Percentiles rank a stretch among this genome's conserved stretches.
Conservation (phyloP, 2,888 invertebrate genomes). For the Protophormia terraenovae region DNA sequence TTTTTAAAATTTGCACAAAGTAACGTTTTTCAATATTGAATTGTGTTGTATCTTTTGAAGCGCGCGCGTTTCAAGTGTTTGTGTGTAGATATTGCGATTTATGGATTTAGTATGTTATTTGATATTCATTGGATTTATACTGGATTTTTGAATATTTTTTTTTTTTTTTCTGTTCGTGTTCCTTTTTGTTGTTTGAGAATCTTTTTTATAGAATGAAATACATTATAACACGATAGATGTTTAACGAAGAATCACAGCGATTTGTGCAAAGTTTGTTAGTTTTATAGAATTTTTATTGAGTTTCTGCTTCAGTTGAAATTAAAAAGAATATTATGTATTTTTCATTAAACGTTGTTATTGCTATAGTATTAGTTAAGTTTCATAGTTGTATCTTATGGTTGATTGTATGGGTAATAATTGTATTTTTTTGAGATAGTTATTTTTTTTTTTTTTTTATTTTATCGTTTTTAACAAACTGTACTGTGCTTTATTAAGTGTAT, state of each 20-base stretch:
- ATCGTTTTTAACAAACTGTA: conserved; percentile 33
- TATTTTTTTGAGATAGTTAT: not conserved
- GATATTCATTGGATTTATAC: conserved; percentile 4
- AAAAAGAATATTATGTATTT: not conserved
- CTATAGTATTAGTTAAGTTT: conserved; percentile 23
- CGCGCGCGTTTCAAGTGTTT: not conserved
- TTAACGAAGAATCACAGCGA: conserved; percentile 67
- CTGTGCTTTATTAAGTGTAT: not conserved
- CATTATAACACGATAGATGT: conserved; percentile 45
- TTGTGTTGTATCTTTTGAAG: conserved; percentile 12
- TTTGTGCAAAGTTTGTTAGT: conserved; percentile 75
- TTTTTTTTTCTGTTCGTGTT: conserved; percentile 1
- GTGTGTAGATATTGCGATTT: not conserved
- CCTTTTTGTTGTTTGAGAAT: not conserved
- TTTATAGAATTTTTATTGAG: conserved; percentile 76
- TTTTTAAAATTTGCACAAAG: conserved; percentile 8
- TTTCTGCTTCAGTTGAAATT: conserved; percentile 46
- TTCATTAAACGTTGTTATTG: conserved; percentile 10
- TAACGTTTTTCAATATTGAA: conserved; percentile 33
- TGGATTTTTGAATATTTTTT: not conserved
- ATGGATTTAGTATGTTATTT: conserved; percentile 6
- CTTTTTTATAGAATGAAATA: not conserved
- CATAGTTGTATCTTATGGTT: conserved; percentile 23
- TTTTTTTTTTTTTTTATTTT: not conserved
- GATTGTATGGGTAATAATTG: not conserved